phyloP scores from a whole-genome alignment of 2,888 invertebrate species.

The Argynnis bischoffii region DNA sequence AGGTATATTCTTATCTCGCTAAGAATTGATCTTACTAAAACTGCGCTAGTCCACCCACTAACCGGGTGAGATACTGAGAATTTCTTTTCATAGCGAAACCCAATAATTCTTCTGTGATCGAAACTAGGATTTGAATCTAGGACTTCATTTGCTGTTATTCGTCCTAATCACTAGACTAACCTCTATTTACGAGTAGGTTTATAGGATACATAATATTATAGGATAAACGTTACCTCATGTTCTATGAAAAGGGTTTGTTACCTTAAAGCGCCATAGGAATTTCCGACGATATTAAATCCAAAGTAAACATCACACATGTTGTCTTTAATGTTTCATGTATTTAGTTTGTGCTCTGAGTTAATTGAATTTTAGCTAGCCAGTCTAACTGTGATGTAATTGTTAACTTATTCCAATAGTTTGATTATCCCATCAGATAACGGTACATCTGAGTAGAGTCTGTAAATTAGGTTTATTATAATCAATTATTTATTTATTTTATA shows the following conservation, averaged over 20 bases:
- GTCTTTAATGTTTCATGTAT: constrained; percentile 18
- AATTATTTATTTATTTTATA: not conserved
- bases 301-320: constrained; percentile 12
- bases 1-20: no score
- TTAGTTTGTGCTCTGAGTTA: constrained; percentile 16
- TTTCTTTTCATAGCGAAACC: no score
- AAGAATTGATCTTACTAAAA: no score
- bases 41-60: no score
- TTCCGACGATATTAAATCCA: constrained; percentile 14
- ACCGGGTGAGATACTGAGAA: no score
- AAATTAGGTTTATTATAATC: not conserved
- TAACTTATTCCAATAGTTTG: not conserved
- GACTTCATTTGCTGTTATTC: not conserved
- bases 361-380: constrained; percentile 10
- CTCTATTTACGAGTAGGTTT: not conserved
- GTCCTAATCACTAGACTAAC: not conserved
- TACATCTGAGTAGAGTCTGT: not conserved
- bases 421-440: not conserved
- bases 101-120: no score
- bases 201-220: not conserved
- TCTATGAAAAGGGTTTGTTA: constrained; percentile 12
- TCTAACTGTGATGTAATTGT: not conserved
- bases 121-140: no score
- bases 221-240: constrained; percentile 8
- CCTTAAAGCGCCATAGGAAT: constrained; percentile 10